phyloP scores from a whole-genome alignment of 2,797 vertebrate genomes.

The Sciaenops ocellatus region DNA sequence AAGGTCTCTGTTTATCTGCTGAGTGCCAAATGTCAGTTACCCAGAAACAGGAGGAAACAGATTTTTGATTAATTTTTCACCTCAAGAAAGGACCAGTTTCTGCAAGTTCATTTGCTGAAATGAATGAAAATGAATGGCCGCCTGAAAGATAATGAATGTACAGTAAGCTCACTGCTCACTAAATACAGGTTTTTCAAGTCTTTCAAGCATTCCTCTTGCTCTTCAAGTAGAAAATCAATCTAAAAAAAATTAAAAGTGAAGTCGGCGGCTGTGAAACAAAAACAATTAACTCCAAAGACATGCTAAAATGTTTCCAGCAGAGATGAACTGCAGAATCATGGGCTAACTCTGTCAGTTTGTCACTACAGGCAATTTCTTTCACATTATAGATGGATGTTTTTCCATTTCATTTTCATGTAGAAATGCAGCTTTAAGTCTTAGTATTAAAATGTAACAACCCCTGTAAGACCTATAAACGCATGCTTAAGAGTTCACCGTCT shows the following conservation, averaged over 20 bases:
- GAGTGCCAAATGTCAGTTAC: slow-evolving; percentile 15
- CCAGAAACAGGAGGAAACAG: background rate
- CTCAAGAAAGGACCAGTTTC: slow-evolving; percentile 17
- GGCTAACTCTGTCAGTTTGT: background rate
- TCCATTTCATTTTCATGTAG: background rate
- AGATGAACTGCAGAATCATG: background rate
- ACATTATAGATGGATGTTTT: background rate
- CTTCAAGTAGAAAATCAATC: slow-evolving; percentile 2
- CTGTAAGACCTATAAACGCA: slow-evolving; percentile 2
- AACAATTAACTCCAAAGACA: background rate
- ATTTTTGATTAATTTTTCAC: slow-evolving; percentile 29
- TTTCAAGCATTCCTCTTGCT: background rate
- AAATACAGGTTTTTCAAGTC: background rate
- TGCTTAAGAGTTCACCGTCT: background rate
- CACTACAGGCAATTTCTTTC: background rate
- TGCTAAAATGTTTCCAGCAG: background rate
- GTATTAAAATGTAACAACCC: slow-evolving; percentile 1
- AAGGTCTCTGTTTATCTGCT: slow-evolving; percentile 1
- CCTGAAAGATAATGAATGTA: slow-evolving; percentile 16
- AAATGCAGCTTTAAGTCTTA: background rate
- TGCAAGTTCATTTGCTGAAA: slow-evolving; percentile 28
- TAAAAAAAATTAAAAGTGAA: background rate
- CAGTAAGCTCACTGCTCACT: slow-evolving; percentile 20
- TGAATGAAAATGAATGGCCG: slow-evolving; percentile 36
- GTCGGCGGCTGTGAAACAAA: background rate